Percentiles rank a stretch among this genome's conserved stretches.
Evolutionary conservation across 2,797 vertebrate genomes (phyloP).

Genomic region (Epinephelus awoara): DNA sequence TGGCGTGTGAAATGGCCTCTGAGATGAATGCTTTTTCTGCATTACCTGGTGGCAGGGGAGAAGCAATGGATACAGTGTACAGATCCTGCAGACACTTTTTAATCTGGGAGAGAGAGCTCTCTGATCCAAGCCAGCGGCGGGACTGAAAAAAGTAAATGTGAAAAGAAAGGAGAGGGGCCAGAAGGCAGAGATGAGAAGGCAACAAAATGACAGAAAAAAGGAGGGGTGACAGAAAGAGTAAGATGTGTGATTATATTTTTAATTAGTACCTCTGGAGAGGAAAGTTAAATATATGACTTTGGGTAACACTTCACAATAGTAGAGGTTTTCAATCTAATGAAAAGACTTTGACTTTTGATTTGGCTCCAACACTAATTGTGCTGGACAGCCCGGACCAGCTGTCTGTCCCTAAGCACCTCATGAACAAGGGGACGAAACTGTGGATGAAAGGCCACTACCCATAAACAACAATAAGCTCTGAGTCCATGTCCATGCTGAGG

Average conservation of each 20-base stretch:
- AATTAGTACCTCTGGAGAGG: conserved; percentile 56
- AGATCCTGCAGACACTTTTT: conserved; percentile 66
- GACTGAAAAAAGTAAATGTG: conserved; percentile 37
- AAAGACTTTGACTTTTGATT: conserved; percentile 66
- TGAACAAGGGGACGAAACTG: conserved; percentile 15
- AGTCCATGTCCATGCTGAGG: conserved; percentile 36
- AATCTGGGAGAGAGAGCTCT: conserved; percentile 74
- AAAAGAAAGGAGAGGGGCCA: conserved; percentile 24
- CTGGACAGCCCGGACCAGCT: conserved; percentile 11
- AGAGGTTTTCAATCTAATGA: conserved; percentile 60
- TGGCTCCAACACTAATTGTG: conserved; percentile 41
- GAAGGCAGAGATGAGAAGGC: conserved; percentile 19
- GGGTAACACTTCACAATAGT: conserved; percentile 36
- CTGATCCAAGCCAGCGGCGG: conserved; percentile 49
- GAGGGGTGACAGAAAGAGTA: conserved; percentile 30
- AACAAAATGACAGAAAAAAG: conserved; percentile 27
- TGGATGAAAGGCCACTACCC: conserved; percentile 28
- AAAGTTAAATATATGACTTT: conserved; percentile 59
- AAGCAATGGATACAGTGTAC: conserved; percentile 72
- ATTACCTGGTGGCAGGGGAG: conserved; percentile 74
- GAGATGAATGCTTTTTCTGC: conserved; percentile 82
- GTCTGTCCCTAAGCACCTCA: conserved; percentile 23
- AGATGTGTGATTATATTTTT: conserved; percentile 60
- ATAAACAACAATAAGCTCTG: conserved; percentile 63
- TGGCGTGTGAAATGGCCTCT: conserved; percentile 77